phyloP scores from a whole-genome alignment of 2,888 invertebrate genomes.

The Oscheius sp. region DNA sequence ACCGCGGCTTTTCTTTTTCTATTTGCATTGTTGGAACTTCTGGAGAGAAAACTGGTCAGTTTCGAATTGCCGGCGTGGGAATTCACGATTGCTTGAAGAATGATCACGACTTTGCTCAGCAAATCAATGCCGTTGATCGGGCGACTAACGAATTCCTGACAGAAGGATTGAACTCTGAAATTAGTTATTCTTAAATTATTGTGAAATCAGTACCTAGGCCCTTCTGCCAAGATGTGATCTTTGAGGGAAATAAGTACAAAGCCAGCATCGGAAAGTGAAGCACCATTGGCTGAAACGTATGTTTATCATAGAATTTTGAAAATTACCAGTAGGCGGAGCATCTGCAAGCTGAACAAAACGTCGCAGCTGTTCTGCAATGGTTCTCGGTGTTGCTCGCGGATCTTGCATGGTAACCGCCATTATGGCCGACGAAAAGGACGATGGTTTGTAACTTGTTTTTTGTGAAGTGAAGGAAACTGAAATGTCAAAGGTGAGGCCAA shows the following conservation, averaged over 20 bases:
- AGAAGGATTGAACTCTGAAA: slow-evolving; percentile 58
- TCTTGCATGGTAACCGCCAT: slow-evolving; percentile 39
- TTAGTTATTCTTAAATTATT: not conserved
- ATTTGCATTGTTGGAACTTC: slow-evolving; percentile 62
- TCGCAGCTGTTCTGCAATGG: slow-evolving; percentile 60
- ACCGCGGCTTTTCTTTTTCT: slow-evolving; percentile 65
- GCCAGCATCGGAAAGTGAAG: slow-evolving; percentile 63
- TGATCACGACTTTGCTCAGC: slow-evolving; percentile 56
- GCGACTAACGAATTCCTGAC: slow-evolving; percentile 60
- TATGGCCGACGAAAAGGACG: not conserved
- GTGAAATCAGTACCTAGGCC: slow-evolving; percentile 49
- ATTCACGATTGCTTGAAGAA: slow-evolving; percentile 64
- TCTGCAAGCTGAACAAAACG: slow-evolving; percentile 63
- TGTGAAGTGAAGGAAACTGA: not conserved
- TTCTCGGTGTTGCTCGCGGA: slow-evolving; percentile 43
- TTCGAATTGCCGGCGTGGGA: slow-evolving; percentile 55
- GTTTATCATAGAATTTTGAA: not conserved
- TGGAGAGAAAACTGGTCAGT: slow-evolving; percentile 59
- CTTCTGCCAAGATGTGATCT: slow-evolving; percentile 60
- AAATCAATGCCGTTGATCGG: slow-evolving; percentile 64
- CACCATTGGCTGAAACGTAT: slow-evolving; percentile 47
- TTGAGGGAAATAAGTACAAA: slow-evolving; percentile 62
- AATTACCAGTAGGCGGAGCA: slow-evolving; percentile 52
- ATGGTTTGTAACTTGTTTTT: no score
- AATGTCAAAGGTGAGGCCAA: slow-evolving; percentile 7